phyloP scores from a whole-genome alignment of 2,888 invertebrate genomes.

The Chouioia cunea region DNA sequence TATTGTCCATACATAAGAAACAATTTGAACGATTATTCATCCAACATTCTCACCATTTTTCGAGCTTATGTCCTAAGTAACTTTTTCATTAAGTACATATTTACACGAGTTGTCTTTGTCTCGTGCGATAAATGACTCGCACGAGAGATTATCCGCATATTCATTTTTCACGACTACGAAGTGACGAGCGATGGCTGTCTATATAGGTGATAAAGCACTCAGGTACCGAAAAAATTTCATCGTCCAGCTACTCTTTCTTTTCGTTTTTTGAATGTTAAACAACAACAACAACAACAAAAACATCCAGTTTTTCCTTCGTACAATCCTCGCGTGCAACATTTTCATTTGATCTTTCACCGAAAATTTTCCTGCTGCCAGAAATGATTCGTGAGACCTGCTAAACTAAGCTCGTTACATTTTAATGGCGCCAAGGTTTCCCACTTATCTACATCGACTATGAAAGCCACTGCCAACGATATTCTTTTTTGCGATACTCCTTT shows the following conservation, averaged over 20 bases:
- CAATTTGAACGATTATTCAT: constrained; percentile 16
- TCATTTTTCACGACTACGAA: too few relatives aligned
- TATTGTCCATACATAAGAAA: constrained; percentile 43
- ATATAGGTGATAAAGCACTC: too few relatives aligned
- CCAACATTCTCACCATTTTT: constrained; percentile 22
- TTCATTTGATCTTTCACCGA: constrained; percentile 1
- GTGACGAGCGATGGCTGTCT: too few relatives aligned
- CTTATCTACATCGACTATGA: constrained; percentile 18
- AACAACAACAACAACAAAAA: too few relatives aligned
- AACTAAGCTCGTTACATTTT: constrained; percentile 45
- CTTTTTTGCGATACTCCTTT: not conserved
- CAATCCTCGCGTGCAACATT: constrained; percentile 15
- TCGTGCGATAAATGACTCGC: not conserved
- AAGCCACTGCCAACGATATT: not conserved
- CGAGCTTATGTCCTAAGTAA: constrained; percentile 27
- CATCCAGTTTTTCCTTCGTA: too few relatives aligned
- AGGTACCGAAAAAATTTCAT: too few relatives aligned
- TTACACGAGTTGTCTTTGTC: constrained; percentile 34
- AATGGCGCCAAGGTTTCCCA: constrained; percentile 9
- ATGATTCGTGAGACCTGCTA: constrained; percentile 19
- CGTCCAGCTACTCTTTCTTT: too few relatives aligned
- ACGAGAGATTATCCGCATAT: too few relatives aligned
- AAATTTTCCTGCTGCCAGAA: constrained; percentile 13
- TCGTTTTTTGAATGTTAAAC: too few relatives aligned
- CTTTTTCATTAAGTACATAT: constrained; percentile 45